Percentiles rank a stretch among this genome's conserved stretches.
Evolutionary conservation across 92 coral and sea anemone genomes (phyloP).

Genomic region (Virgularia gustaviana): DNA sequence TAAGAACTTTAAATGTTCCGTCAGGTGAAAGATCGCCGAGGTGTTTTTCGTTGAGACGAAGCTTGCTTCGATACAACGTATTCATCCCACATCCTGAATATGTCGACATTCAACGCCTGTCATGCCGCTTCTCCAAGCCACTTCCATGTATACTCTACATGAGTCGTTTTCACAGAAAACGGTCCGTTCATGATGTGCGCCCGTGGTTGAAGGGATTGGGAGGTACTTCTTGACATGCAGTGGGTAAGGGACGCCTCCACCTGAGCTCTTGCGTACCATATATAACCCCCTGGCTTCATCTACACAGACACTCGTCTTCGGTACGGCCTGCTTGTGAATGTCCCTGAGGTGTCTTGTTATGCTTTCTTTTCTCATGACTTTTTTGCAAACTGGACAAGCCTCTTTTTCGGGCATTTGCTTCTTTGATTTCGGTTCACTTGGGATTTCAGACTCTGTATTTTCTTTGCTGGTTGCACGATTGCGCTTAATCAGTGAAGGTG

Average conservation of each 20-base stretch:
- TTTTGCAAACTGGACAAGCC: constrained; percentile 40
- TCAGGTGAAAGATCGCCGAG: constrained; percentile 39
- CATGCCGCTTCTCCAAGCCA: constrained; percentile 63
- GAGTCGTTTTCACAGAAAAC: no score
- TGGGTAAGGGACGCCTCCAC: constrained; percentile 48
- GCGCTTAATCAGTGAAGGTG: neutral
- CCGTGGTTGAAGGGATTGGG: neutral
- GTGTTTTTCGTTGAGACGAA: neutral
- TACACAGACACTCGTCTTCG: constrained; percentile 3
- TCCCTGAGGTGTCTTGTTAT: constrained; percentile 37
- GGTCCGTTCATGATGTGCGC: no score
- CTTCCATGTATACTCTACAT: no score
- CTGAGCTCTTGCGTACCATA: constrained; percentile 26
- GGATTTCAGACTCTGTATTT: neutral
- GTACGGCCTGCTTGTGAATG: neutral
- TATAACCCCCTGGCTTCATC: constrained; percentile 30
- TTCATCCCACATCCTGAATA: constrained; percentile 40
- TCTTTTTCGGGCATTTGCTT: neutral
- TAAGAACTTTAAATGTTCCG: constrained; percentile 27
- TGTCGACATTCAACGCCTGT: constrained; percentile 47
- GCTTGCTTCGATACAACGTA: constrained; percentile 23
- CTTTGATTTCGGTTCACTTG: constrained; percentile 2
- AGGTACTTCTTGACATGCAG: constrained; percentile 44
- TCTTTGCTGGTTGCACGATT: neutral
- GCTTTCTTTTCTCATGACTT: constrained; percentile 34